phyloP scores from a whole-genome alignment of 2,113 vertebrate species.

The Labrus mixtus region DNA sequence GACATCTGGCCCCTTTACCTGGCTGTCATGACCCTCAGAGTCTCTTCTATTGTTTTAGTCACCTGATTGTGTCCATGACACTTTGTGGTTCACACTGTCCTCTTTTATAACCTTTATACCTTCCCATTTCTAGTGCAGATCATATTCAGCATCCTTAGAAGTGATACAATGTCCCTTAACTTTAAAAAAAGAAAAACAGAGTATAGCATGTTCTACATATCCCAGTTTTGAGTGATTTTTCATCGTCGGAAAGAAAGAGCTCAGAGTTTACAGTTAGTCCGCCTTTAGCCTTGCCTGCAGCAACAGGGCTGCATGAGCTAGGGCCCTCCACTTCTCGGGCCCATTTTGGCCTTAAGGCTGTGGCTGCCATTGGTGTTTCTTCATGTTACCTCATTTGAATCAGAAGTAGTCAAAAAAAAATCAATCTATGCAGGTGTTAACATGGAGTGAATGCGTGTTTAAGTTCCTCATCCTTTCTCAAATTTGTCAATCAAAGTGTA shows the following conservation, averaged over 20 bases:
- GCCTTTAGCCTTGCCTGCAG: conserved; percentile 56
- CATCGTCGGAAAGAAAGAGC: conserved; percentile 44
- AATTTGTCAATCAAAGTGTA: conserved; percentile 52
- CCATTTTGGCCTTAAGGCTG: conserved; percentile 52
- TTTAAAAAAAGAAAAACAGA: not conserved
- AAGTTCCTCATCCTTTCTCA: conserved; percentile 39
- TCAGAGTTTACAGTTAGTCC: conserved; percentile 46
- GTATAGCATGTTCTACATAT: conserved; percentile 17
- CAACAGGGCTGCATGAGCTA: conserved; percentile 42
- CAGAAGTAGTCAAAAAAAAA: conserved; percentile 65
- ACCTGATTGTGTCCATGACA: conserved; percentile 23
- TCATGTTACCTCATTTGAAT: conserved; percentile 77
- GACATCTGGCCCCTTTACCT: conserved; percentile 59
- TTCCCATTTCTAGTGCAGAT: conserved; percentile 2
- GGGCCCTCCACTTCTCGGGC: conserved; percentile 36
- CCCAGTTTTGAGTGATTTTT: conserved; percentile 6
- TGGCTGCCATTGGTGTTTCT: conserved; percentile 51
- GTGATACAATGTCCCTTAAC: conserved; percentile 9
- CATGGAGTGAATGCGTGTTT: conserved; percentile 61
- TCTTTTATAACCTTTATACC: conserved; percentile 37
- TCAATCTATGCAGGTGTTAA: conserved; percentile 80
- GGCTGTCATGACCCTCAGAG: conserved; percentile 33
- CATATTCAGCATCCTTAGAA: conserved; percentile 26
- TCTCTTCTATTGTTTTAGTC: conserved; percentile 33
- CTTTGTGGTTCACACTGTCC: conserved; percentile 25